phyloP scores from a whole-genome alignment of 1,140 invertebrate species.

The Drosophila biarmipes region DNA sequence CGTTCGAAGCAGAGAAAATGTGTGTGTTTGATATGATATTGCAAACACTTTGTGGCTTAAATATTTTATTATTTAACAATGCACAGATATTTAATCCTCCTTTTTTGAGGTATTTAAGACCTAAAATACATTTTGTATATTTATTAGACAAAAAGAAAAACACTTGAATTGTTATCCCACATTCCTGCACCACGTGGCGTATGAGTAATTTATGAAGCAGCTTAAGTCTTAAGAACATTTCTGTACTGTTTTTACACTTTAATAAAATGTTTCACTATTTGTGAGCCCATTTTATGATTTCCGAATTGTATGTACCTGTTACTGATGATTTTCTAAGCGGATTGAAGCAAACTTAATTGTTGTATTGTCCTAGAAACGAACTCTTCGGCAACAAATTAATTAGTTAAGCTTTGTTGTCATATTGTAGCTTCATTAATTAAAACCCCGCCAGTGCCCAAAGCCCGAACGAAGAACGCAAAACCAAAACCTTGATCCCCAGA shows the following conservation, averaged over 20 bases:
- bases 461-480: slow-evolving; percentile 20
- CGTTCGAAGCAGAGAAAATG: not conserved
- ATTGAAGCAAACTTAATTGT: slow-evolving; percentile 3
- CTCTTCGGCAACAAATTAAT: slow-evolving; percentile 48
- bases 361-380: not conserved
- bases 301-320: not conserved
- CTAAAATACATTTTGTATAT: not conserved
- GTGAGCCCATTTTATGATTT: not conserved
- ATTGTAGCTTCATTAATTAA: slow-evolving; percentile 62
- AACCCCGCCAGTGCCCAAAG: slow-evolving; percentile 33
- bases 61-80: not conserved
- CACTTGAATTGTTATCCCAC: not conserved
- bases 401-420: slow-evolving; percentile 59
- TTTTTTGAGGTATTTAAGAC: not conserved
- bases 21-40: slow-evolving; percentile 2
- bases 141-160: not conserved
- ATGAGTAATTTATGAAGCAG: too few relatives aligned
- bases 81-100: not conserved
- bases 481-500: slow-evolving; percentile 50
- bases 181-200: not conserved
- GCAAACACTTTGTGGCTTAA: not conserved
- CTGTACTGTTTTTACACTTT: too few relatives aligned
- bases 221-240: too few relatives aligned
- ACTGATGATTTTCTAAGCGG: too few relatives aligned
- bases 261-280: not conserved